These are phyloP conservation scores for Parthenolecanium corni DNA, from an alignment of 2,888 invertebrate genomes.

Conservation along the genomic window DNA sequence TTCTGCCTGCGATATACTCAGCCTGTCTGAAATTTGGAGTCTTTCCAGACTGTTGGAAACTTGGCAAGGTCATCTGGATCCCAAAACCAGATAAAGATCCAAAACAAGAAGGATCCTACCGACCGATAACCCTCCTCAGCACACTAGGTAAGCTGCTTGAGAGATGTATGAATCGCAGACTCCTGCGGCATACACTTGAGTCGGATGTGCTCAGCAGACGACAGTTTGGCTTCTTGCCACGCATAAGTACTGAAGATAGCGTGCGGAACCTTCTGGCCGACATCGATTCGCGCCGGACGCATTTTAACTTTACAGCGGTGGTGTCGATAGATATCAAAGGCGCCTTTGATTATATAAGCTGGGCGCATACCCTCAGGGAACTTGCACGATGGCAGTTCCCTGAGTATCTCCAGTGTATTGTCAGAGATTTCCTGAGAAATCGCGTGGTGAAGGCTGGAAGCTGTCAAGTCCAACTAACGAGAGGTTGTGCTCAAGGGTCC, in stretches of 20 bases:
- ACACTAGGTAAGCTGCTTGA: constrained; percentile 2
- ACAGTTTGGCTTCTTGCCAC: background rate
- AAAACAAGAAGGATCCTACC: background rate
- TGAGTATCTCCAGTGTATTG: no score
- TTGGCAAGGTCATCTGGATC: background rate
- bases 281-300: background rate
- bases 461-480: background rate
- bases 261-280: background rate
- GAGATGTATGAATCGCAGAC: background rate
- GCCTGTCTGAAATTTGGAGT: background rate
- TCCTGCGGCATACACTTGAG: background rate
- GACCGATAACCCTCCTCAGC: constrained; percentile 6
- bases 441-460: background rate
- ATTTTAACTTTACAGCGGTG: background rate
- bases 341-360: background rate
- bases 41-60: constrained; percentile 17
- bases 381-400: background rate
- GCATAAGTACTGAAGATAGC: background rate
- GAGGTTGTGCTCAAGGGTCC: background rate
- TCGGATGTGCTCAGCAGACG: background rate
- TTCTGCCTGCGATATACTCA: background rate
- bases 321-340: background rate
- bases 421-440: background rate
- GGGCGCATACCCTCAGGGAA: background rate
- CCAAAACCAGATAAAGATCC: constrained; percentile 14